Evolutionary conservation across 1,140 invertebrate genomes (phyloP), one percentile per base, ranked within the genome.

Genomic region (Pseudomyrmex pallidus): DNA sequence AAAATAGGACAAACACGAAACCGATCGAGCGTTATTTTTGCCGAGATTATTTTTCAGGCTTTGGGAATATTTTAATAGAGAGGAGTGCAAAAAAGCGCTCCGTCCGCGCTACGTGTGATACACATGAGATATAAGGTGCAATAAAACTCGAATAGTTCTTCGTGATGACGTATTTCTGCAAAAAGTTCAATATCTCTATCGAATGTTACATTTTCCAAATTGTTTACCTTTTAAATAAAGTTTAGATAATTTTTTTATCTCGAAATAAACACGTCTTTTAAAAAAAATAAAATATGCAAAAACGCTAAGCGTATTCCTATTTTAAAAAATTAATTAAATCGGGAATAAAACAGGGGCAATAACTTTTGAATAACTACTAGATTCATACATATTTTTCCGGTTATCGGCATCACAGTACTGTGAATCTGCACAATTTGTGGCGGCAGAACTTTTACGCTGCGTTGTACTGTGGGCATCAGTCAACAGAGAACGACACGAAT

Each of bases 401-500:
- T 17, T 77, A 77, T 77, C 56, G 74, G 35, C 63, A 68, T 78
- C 46, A 68, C 63, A 35, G 63, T n/a, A 12, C 44, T 68, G 64
- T 56, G 54, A 78, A 70, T 70, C 64, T 25, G 52, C 76, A 70
- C 50, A 78, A 78, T 78, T 78, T 78, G 74, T 44, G 50, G 54
- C 54, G 15, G 76, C 64, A 35, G 44, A 48, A 78, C 76, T 78
- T 78, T 70, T 57, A 59, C 76, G 64, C 76, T 57, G 64, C 64
- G 54, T 78, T 59, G 76, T 48, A 20, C 52, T 64, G 20, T 25
- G 76, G 64, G 22, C 76, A 78, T 78, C 54, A 68, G 76, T 78
- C 76, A 78, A 70, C 74, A 35, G 59, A 13, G 48, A 67, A 56
- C 50, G 74, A 67, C 35, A 20, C 20, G 52, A 15, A 56, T 68